Evolutionary conservation across 2,797 vertebrate species (phyloP).

Genomic region (Cynopterus sphinx): DNA sequence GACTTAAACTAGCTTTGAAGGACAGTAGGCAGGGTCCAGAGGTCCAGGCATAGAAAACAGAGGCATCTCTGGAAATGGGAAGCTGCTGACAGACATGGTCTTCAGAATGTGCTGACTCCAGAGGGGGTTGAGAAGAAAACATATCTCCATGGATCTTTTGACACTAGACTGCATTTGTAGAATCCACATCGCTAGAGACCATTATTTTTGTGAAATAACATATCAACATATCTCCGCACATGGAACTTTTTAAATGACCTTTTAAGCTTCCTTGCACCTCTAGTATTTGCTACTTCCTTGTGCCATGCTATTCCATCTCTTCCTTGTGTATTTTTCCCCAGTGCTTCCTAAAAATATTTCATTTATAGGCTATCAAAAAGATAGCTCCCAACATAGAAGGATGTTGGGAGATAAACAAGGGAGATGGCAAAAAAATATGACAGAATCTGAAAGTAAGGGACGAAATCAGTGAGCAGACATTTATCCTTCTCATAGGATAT

Average conservation of each 20-base stretch:
- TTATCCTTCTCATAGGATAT: conserved; percentile 12
- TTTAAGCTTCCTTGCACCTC: conserved; percentile 43
- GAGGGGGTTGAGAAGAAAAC: not conserved
- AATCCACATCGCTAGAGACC: not conserved
- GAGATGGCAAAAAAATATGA: not conserved
- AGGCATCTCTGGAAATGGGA: not conserved
- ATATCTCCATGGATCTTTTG: not conserved
- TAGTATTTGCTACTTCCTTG: conserved; percentile 49
- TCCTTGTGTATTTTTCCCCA: not conserved
- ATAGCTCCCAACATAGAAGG: not conserved
- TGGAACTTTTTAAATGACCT: conserved; percentile 47
- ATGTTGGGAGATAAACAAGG: not conserved
- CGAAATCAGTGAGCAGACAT: not conserved
- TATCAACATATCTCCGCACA: not conserved
- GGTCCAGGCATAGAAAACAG: not conserved
- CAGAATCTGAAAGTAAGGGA: not conserved
- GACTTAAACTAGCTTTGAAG: not conserved
- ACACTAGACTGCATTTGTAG: not conserved
- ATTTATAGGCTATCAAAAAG: conserved; percentile 20
- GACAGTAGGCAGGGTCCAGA: not conserved
- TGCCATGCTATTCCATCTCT: not conserved
- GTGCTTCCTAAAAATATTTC: conserved; percentile 7
- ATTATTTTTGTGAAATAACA: not conserved
- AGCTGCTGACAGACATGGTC: not conserved
- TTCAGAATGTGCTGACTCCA: not conserved